These are phyloP conservation scores for Entomobrya multifasciata DNA, from an alignment of 2,888 invertebrate species.

Conservation along the genomic window DNA sequence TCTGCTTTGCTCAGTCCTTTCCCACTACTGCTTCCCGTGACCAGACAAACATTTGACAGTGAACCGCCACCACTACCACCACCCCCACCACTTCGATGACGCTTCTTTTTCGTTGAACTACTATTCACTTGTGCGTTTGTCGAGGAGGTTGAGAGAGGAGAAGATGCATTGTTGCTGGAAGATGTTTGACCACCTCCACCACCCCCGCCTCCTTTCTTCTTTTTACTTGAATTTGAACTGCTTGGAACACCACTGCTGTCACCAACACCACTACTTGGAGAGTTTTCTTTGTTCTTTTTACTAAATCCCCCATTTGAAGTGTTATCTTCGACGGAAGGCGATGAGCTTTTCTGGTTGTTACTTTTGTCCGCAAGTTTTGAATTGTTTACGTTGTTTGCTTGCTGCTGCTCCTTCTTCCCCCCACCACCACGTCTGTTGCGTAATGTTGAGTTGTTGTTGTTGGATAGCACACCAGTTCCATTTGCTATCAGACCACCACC, in stretches of 20 bases:
- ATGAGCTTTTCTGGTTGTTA: conserved; percentile 60
- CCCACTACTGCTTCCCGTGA: conserved; percentile 37
- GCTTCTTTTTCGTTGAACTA: conserved; percentile 47
- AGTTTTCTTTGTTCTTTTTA: conserved; percentile 70
- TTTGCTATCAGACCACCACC: conserved; percentile 26
- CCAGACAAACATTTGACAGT: conserved; percentile 53
- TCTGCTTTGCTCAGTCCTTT: conserved; percentile 50
- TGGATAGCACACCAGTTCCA: conserved; percentile 42
- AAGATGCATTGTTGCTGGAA: background rate
- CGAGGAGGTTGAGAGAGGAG: conserved; percentile 17
- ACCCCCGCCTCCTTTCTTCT: conserved; percentile 40
- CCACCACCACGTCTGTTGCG: conserved; percentile 54
- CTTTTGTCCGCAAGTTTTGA: conserved; percentile 60
- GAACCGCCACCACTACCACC: conserved; percentile 45
- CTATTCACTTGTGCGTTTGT: conserved; percentile 54
- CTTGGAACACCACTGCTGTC: background rate
- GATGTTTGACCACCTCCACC: conserved; percentile 67
- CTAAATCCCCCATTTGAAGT: conserved; percentile 49
- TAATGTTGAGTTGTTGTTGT: conserved; percentile 54
- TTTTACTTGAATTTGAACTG: conserved; percentile 24
- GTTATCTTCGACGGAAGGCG: conserved; percentile 60
- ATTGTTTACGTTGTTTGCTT: background rate
- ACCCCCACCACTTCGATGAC: conserved; percentile 37
- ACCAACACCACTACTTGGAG: conserved; percentile 45
- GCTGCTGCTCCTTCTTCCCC: conserved; percentile 35